Base-by-base conservation (phyloP, 2,888 invertebrate species). In the Tolmerus cingulatus region DNA sequence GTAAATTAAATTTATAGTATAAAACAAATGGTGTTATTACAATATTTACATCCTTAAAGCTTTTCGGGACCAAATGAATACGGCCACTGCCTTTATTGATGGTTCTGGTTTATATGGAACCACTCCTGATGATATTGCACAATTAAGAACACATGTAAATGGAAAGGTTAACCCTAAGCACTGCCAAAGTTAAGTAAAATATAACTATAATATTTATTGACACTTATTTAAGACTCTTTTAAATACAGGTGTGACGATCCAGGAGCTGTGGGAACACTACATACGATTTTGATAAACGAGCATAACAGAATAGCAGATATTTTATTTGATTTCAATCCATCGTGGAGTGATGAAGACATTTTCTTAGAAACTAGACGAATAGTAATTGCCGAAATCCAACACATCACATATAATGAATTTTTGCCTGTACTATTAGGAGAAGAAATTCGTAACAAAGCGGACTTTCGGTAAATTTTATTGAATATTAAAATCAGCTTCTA, bases 381-480 rank as follows among this genome's bases (percentile, higher is more conserved):
- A 14, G 94, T 97, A 14, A 95, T 96, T 0, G 96, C 97, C 0
- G 94, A 96, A 91, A 95, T 97, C 66, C 97, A 97, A 89, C 97
- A 97, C 90, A 95, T 97, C 87, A 97, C 97, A 0, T 95, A 95
- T 91, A 96, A 96, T 90, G 97, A 97, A 91, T 97, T 96, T 92
- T 92, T 97, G 87, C 97, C 97, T 0, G 95, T 96, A 86, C 93
- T 97, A 14, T 92, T 97, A 77, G 97, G 96, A 87, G 92, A 92
- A 88, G 92, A 93, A 89, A 92, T 91, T 4, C 91, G 92, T 0
- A 92, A 92, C 77, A 92, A 91, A 88, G 91, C 91, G 85, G 92
- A 91, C 23, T 90, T 93, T 94, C 96, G 93, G 96, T 96, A 92
- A 93, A 92, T 88, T 76, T 40, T 8, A 9, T 14, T n/a, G 14